Evolutionary conservation across 2,797 vertebrate genomes (phyloP), one percentile per base, ranked within the genome.

Genomic region (Taenioides sp.): DNA sequence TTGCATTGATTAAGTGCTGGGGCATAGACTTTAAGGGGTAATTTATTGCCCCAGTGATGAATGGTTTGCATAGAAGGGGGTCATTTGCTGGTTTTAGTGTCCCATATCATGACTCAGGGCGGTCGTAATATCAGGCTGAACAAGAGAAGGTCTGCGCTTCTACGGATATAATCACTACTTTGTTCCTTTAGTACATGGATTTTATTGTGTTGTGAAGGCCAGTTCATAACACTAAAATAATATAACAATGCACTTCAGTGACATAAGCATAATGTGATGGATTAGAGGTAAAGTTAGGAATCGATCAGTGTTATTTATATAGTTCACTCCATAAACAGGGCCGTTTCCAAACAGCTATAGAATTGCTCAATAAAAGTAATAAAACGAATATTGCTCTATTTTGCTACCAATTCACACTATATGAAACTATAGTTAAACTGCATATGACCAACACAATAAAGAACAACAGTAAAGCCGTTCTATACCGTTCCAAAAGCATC

Each of bases 1-100:
- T 49, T 43, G 65, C 71, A 87, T 88, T 86, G 87, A 89, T 87
- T 87, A 83, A 65, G 66, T 77, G 82, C 50, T 83, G 63, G 66
- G 65, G 70, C 27, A 40, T 57, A 84, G 70, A 72, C 52, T 81
- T 75, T 79, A 72, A 74, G 76, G 40, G 71, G 82, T 85, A 72
- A 80, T 78, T 69, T 73, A 80, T 79, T 69, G 66, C 60, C 23
- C 7, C 69, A 59, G 75, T 80, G 65, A 87, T 74, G 40, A 80
- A 88, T 84, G 79, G 69, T 71, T 80, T 65, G 66, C 47, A 74
- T 37, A 77, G 66, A 59, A 27, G 66, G 69, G 64, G 68, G 67
- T 76, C 63, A 69, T 76, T 80, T 74, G 52, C 55, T 69, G 68
- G 66, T 31, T 57, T 67, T 77, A 54, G 18, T 49, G 60, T 20